These are phyloP conservation scores for Coluber constrictor DNA, from an alignment of 2,797 vertebrate species.

Conservation along the genomic window DNA sequence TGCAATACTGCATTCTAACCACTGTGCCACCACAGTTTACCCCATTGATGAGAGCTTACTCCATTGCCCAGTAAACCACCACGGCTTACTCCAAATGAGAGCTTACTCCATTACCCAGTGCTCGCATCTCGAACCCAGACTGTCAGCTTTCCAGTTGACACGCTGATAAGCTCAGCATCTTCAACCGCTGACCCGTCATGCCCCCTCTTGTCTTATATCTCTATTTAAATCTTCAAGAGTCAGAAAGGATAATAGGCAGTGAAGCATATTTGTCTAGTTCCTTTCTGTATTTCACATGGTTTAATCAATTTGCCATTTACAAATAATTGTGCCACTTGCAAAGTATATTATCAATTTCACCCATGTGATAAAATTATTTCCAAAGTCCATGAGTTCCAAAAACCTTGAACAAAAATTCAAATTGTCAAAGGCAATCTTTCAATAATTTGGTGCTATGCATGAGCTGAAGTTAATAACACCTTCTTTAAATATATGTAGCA, in stretches of 20 bases:
- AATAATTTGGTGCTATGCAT: neutral
- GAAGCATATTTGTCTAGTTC: neutral
- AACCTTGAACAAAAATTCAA: neutral
- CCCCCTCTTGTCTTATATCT: neutral
- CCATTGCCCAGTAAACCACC: too few relatives aligned
- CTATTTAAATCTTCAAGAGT: neutral
- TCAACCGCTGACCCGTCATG: neutral
- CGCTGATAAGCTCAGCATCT: neutral
- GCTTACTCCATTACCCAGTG: too few relatives aligned
- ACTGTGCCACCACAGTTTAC: too few relatives aligned
- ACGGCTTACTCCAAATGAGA: too few relatives aligned
- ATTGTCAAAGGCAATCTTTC: neutral
- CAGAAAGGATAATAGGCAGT: neutral
- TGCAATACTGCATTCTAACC: too few relatives aligned
- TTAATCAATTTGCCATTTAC: neutral
- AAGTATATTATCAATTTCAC: neutral
- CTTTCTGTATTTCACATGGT: neutral
- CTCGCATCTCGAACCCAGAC: neutral
- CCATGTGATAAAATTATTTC: neutral
- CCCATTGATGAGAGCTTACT: too few relatives aligned
- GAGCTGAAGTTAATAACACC: neutral
- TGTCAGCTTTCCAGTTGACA: neutral
- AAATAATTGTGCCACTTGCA: neutral
- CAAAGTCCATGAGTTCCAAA: neutral
- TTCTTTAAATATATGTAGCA: neutral